Percentiles rank a stretch among this genome's conserved stretches.
Conservation (phyloP, 2,797 vertebrate genomes). For the Dendrocincla fuliginosa region DNA sequence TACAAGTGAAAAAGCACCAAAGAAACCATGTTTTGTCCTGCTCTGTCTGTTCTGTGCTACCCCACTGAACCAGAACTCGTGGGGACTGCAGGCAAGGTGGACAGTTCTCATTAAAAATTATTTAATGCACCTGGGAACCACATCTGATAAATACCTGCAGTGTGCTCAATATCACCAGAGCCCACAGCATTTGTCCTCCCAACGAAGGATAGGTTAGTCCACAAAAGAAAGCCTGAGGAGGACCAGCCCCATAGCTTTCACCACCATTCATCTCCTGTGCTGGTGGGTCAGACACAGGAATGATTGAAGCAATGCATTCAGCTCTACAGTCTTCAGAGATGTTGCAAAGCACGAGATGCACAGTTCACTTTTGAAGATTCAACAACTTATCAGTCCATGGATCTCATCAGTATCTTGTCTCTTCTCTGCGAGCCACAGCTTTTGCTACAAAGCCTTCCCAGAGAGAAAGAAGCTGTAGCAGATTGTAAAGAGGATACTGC, state of each 20-base stretch:
- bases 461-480: not conserved
- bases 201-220: not conserved
- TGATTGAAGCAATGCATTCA: not conserved
- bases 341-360: not conserved
- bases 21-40: not conserved
- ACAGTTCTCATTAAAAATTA: not conserved
- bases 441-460: not conserved
- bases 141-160: not conserved
- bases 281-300: not conserved
- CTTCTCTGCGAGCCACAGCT: not conserved
- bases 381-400: not conserved
- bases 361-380: not conserved
- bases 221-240: not conserved
- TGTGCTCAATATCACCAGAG: not conserved
- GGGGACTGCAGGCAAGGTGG: not conserved
- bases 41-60: not conserved
- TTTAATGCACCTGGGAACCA: not conserved
- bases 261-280: accelerated
- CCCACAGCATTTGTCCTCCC: not conserved
- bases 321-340: not conserved
- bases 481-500: not conserved
- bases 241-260: not conserved
- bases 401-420: not conserved
- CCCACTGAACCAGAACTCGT: not conserved
- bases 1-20: not conserved